Evolutionary conservation across 1,140 invertebrate genomes (phyloP).

Genomic region (Sycophaga agraensis): DNA sequence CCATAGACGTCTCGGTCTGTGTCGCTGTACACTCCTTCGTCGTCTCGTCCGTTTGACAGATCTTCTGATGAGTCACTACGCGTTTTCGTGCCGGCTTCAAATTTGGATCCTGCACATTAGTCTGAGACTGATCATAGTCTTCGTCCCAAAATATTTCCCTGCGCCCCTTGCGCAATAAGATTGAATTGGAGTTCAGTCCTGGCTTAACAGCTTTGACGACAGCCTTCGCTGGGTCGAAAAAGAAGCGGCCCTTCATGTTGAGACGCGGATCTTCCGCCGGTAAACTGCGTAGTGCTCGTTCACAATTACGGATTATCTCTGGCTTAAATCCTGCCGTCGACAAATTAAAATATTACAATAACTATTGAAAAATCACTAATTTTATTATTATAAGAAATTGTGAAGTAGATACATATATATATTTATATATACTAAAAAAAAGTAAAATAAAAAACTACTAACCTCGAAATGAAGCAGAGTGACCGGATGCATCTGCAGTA

Average conservation of each 20-base stretch:
- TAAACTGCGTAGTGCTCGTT: slow-evolving; percentile 48
- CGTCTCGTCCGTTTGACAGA: slow-evolving; percentile 50
- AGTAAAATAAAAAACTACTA: slow-evolving; percentile 34
- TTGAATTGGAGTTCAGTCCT: slow-evolving; percentile 44
- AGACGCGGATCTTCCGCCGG: slow-evolving; percentile 53
- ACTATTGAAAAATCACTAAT: neutral
- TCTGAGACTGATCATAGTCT: slow-evolving; percentile 23
- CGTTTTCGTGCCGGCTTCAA: slow-evolving; percentile 9
- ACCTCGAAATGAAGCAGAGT: slow-evolving; percentile 51
- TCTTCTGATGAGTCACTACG: slow-evolving; percentile 50
- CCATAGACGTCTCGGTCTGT: slow-evolving; percentile 38
- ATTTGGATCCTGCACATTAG: neutral
- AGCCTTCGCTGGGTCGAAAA: slow-evolving; percentile 47
- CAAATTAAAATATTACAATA: neutral
- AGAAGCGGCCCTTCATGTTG: slow-evolving; percentile 54
- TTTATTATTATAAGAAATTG: neutral
- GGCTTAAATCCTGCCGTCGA: slow-evolving; percentile 49
- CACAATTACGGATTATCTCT: slow-evolving; percentile 52
- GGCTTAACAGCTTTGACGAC: slow-evolving; percentile 24
- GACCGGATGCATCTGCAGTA: slow-evolving; percentile 46
- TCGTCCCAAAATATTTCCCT: slow-evolving; percentile 49
- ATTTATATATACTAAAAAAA: too few relatives aligned
- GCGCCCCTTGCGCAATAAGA: slow-evolving; percentile 44
- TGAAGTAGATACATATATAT: too few relatives aligned
- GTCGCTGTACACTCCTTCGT: slow-evolving; percentile 32